A percentile compares a stretch with the other conserved stretches of the same genome.
phyloP scores from a whole-genome alignment of 2,797 vertebrate species.

The Bryconaethiops microstoma region DNA sequence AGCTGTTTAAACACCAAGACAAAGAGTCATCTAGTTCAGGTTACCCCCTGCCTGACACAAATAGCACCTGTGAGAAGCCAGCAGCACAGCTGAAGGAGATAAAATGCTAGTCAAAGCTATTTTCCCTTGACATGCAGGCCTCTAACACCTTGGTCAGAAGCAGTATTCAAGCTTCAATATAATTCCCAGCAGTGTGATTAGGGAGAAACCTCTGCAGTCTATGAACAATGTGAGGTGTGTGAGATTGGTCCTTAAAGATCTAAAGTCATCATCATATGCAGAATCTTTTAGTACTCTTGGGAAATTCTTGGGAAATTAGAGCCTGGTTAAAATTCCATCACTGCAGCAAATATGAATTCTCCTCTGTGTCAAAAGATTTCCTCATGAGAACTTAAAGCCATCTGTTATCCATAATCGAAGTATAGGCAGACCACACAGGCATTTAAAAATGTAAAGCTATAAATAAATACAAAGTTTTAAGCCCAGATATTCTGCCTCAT shows the following conservation, averaged over 20 bases:
- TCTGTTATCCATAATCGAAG: neutral
- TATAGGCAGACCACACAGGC: neutral
- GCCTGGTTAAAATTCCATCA: too few relatives aligned
- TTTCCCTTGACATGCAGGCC: too few relatives aligned
- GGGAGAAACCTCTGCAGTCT: neutral
- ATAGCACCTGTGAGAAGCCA: too few relatives aligned
- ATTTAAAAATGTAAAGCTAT: neutral
- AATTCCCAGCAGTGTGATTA: too few relatives aligned
- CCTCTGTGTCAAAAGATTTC: neutral
- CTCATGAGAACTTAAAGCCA: neutral
- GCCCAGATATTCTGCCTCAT: neutral
- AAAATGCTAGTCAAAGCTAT: too few relatives aligned
- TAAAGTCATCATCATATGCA: too few relatives aligned
- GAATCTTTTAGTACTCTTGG: too few relatives aligned
- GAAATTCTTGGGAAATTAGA: too few relatives aligned
- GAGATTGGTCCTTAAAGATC: too few relatives aligned
- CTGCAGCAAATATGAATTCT: too few relatives aligned
- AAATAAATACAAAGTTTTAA: neutral
- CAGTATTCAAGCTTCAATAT: neutral
- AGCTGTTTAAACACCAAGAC: neutral
- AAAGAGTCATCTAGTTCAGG: neutral
- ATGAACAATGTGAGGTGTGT: neutral
- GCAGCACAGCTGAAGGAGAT: too few relatives aligned
- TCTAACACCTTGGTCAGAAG: neutral
- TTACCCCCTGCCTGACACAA: neutral